A percentile compares a stretch with the other conserved stretches of the same genome.
Evolutionary conservation across 2,888 invertebrate genomes (phyloP).

Genomic region (Mamestra brassicae): DNA sequence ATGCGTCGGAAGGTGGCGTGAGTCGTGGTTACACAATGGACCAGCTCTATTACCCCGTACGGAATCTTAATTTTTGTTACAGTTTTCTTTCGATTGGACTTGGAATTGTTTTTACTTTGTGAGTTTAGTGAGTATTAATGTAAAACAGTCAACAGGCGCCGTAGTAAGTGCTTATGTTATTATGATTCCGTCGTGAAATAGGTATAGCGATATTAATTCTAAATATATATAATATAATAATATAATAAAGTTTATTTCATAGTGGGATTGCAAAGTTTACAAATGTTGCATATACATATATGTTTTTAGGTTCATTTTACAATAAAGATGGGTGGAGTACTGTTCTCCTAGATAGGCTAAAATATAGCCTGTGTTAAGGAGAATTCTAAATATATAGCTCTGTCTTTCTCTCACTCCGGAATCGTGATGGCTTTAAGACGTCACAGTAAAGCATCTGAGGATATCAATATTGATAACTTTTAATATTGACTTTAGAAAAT

Average conservation of each 20-base stretch:
- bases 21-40: conserved; percentile 55
- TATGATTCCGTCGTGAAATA: not conserved
- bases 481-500: not conserved
- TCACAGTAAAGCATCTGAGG: not conserved
- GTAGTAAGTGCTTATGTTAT: not conserved
- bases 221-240: no score
- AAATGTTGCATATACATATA: no score
- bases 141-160: not conserved
- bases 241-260: no score
- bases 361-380: no score
- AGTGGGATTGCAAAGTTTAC: no score
- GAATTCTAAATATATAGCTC: not conserved
- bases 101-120: not conserved
- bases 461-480: not conserved
- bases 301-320: no score
- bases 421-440: not conserved
- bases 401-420: no score
- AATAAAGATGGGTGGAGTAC: no score
- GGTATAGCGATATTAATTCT: not conserved
- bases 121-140: not conserved
- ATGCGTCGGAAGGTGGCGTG: conserved; percentile 60
- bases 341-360: no score
- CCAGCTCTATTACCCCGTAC: conserved; percentile 45
- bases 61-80: conserved; percentile 34
- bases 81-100: conserved; percentile 23